Conservation (phyloP, 2,797 vertebrate genomes). For the Falco novaeseelandiae region DNA sequence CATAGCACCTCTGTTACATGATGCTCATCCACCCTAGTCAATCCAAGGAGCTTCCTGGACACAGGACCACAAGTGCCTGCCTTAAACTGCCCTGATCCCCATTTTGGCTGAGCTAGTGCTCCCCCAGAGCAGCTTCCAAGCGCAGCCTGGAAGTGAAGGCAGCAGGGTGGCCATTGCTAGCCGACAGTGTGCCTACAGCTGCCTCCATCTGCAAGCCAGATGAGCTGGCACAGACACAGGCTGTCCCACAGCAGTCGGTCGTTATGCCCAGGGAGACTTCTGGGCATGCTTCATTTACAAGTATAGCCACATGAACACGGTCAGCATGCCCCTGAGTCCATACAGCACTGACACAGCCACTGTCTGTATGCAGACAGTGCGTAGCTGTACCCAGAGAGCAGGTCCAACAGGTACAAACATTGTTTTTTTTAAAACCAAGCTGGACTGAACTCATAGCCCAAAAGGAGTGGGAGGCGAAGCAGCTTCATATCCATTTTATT, state of each 20-base stretch:
- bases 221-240: background rate
- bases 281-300: background rate
- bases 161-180: background rate
- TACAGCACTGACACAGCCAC: background rate
- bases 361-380: rapidly evolving
- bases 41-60: background rate
- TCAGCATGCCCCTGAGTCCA: rapidly evolving
- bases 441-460: background rate
- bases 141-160: background rate
- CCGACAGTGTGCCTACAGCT: background rate
- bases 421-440: background rate
- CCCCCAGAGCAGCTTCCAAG: background rate
- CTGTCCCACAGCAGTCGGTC: background rate
- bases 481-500: background rate
- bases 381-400: background rate
- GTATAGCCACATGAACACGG: rapidly evolving
- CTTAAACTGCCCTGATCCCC: background rate
- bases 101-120: background rate
- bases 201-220: background rate
- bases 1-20: background rate
- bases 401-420: background rate
- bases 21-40: background rate
- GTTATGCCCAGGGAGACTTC: background rate
- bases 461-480: background rate
- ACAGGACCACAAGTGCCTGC: background rate